Base-by-base conservation (phyloP, 1,140 invertebrate genomes). In the Papilio machaon region DNA sequence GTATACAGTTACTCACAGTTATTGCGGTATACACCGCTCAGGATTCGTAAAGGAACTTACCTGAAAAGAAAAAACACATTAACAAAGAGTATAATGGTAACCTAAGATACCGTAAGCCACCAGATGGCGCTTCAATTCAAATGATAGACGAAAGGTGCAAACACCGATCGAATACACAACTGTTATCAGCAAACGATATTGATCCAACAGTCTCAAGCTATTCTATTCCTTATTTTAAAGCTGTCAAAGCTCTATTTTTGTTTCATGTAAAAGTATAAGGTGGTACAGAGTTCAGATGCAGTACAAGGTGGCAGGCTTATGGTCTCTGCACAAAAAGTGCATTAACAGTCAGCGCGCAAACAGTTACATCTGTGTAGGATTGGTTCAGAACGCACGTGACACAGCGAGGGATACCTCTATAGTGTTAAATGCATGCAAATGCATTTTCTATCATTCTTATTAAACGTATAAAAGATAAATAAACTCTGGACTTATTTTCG, bases 271-370 rank as follows among this genome's bases (percentile, higher is more conserved):
- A 38, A 10, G 30, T 58, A 60, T 38, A 76, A 76, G 46, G 46
- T 76, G 49, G 30, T 49, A n/a, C 49, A 78, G 75, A 60, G 52
- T 78, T 70, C 35, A 78, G 75, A 38, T 78, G 75, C 52, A 52
- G 49, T 78, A 78, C 75, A 78, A 78, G 75, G 76, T 78, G 76
- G n/a, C 76, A 77, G 75, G 73, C 38, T 74, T 74, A 43, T 38
- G 64, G 64, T 70, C 5, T 70, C 8, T 38, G 11, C 10, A 38
- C 64, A 70, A 70, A 70, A 70, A 38, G 30, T 70, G 13, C 11
- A 70, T 70, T 70, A 70, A 76, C 47, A 76, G 47, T 76, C 23
- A 76, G 5, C 60, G 19, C 60, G 73, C 47, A 30, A 75, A 75
- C 47, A 49, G 73, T 75, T 75, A 49, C 43, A 76, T 76, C 74